Percentiles rank a stretch among this genome's conserved stretches.
Evolutionary conservation across 2,888 invertebrate genomes (phyloP).

Genomic region (Pheosia tremula): DNA sequence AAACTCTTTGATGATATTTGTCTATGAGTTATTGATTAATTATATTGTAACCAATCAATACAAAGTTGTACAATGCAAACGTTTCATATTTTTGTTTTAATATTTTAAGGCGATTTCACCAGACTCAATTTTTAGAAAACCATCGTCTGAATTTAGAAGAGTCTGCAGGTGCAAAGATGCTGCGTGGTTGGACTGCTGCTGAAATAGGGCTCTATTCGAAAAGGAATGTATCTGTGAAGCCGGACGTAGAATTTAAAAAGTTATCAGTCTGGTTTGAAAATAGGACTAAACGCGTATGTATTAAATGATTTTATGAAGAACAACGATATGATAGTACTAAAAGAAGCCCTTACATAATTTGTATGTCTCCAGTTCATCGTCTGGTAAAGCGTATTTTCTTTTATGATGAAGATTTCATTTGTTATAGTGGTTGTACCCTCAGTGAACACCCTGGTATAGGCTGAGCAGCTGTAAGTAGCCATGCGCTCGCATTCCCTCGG

Average conservation of each 20-base stretch:
- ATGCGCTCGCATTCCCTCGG: no score
- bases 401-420: neutral
- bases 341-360: no score
- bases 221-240: conserved; percentile 15
- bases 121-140: conserved; percentile 27
- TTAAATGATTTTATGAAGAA: neutral
- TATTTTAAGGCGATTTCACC: conserved; percentile 24
- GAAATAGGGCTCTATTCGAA: conserved; percentile 23
- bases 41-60: neutral
- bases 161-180: conserved; percentile 15
- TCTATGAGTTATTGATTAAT: no score
- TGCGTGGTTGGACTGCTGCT: conserved; percentile 27
- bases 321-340: no score
- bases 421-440: neutral
- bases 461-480: no score
- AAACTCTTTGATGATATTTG: no score
- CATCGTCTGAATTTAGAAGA: conserved; percentile 16
- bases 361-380: no score
- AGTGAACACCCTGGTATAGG: neutral
- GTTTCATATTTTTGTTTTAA: neutral
- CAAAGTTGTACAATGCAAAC: neutral
- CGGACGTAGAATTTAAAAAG: neutral
- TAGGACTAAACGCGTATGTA: neutral
- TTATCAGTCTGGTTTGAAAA: neutral
- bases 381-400: neutral